phyloP scores from a whole-genome alignment of 2,888 invertebrate species.

The Parnassius glacialis region DNA sequence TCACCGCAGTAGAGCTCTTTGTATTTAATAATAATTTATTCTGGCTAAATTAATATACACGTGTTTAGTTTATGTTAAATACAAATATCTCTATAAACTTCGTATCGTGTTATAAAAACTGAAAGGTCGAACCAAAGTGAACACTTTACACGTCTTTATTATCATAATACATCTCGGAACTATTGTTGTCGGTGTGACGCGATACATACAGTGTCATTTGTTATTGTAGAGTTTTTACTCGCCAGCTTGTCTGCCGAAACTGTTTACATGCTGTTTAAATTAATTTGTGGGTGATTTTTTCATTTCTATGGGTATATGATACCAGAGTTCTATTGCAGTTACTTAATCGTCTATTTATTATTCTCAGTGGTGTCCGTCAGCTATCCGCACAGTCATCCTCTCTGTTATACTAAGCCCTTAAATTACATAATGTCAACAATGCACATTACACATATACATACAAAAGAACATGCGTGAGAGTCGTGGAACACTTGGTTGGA shows the following conservation, averaged over 20 bases:
- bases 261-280: constrained; percentile 17
- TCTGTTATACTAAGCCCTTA: too few species aligned
- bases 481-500: too few species aligned
- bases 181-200: constrained; percentile 13
- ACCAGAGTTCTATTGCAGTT: too few species aligned
- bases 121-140: constrained; percentile 24
- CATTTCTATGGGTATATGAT: not conserved
- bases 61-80: too few species aligned
- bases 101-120: constrained; percentile 6
- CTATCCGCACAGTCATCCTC: too few species aligned
- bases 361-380: too few species aligned
- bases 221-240: constrained; percentile 20
- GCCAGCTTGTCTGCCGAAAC: constrained; percentile 11
- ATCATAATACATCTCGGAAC: constrained; percentile 7
- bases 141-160: constrained; percentile 1
- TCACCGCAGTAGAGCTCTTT: not conserved
- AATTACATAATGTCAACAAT: too few species aligned
- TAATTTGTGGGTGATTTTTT: constrained; percentile 46
- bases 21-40: too few species aligned
- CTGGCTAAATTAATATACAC: too few species aligned
- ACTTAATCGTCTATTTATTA: too few species aligned
- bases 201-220: constrained; percentile 17
- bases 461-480: too few species aligned
- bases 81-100: not conserved
- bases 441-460: too few species aligned